Conservation (phyloP, 2,888 invertebrate genomes). For the Rhaphigaster nebulosa region DNA sequence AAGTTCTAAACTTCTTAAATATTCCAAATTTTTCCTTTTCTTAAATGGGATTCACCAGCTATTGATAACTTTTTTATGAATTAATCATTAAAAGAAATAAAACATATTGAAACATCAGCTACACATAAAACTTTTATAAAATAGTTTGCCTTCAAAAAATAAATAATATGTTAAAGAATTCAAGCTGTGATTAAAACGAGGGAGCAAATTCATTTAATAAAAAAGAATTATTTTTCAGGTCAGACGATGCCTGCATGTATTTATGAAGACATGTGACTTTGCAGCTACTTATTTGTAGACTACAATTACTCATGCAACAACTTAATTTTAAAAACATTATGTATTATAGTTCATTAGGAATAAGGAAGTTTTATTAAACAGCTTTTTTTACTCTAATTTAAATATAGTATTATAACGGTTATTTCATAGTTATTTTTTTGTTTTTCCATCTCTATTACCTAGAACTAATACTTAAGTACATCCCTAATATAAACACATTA, state of each 20-base stretch:
- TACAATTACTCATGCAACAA: not conserved
- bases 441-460: not conserved
- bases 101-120: no score
- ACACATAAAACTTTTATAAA: not conserved
- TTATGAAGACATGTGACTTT: conserved; percentile 22
- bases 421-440: not conserved
- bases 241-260: conserved; percentile 33
- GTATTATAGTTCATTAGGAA: not conserved
- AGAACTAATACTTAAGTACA: not conserved
- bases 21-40: no score
- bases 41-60: no score
- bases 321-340: not conserved
- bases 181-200: not conserved
- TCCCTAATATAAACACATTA: not conserved
- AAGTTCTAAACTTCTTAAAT: no score
- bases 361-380: conserved; percentile 40
- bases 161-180: not conserved
- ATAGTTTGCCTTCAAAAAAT: not conserved
- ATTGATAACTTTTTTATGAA: no score
- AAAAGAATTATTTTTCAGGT: conserved; percentile 38
- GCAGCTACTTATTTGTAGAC: conserved; percentile 3
- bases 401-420: not conserved
- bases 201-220: conserved; percentile 22
- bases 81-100: no score
- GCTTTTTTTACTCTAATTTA: conserved; percentile 47